Evolutionary conservation across 2,888 invertebrate species (phyloP), one percentile per base, ranked within the genome.

Genomic region (Papilio protenor): DNA sequence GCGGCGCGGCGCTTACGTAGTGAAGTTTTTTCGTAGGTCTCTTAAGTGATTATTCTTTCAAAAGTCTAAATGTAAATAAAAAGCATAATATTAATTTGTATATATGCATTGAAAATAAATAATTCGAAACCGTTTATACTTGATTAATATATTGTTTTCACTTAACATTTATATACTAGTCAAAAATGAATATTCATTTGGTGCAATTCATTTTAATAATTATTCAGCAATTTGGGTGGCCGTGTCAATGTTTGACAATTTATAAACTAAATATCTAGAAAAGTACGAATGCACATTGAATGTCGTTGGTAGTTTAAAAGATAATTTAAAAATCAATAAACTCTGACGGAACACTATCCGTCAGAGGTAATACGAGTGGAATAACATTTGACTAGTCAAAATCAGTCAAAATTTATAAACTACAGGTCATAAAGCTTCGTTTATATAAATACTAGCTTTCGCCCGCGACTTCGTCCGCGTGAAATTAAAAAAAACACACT

Each of bases 131-230:
- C 23, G 33, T 64, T 33, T 10, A 27, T 64, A 16, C 27, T 18
- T 40, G 40, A 66, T 40, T 66, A 40, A 66, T 66, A n/a, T n/a
- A 66, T 40, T 3, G 33, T 64, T 64, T 33, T 64, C 40, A 40
- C 4, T 66, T n/a, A n/a, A 40, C 40, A 61, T 61, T 61, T 27
- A 33, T 33, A 66, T n/a, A 40, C 10, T n/a, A 8, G 16, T 66
- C 66, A 40, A 40, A 66, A 66, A 64, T 64, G 12, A 64, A 66
- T 40, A 66, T 66, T 66, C 40, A 64, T 40, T 66, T 33, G 27
- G n/a, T 66, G 66, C 40, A 40, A 66, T 66, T 40, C 40, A 66
- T 66, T 66, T 40, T 40, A n/a, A 66, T 66, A n/a, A 66, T 66
- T 64, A 64, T 40, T 64, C 66, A 66, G 4, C 66, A 66, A 66